These are phyloP conservation scores for Eurytemora carolleeae DNA, from an alignment of 1,140 invertebrate genomes.

Conservation along the genomic window DNA sequence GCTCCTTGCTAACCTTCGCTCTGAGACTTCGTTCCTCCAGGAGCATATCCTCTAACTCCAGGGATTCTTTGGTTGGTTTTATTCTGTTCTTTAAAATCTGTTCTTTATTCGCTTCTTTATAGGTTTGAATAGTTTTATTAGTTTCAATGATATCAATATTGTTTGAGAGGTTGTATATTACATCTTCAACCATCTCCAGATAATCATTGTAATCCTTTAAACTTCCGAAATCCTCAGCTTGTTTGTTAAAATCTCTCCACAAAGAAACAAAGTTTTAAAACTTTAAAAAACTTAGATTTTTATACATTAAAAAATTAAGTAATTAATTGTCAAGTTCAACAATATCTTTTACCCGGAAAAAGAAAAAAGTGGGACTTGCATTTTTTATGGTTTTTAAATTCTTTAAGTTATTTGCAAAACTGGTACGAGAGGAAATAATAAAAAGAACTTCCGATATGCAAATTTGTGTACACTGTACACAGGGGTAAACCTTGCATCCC, in stretches of 20 bases:
- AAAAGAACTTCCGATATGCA: no score
- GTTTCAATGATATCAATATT: slow-evolving; percentile 73
- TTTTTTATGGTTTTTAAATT: no score
- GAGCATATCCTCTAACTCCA: slow-evolving; percentile 23
- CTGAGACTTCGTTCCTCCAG: slow-evolving; percentile 31
- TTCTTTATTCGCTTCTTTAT: slow-evolving; percentile 81
- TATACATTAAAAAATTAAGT: no score
- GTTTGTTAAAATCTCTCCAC: slow-evolving; percentile 65
- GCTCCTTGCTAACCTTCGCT: neutral
- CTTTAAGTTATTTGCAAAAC: no score
- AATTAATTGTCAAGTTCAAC: no score
- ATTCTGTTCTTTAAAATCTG: slow-evolving; percentile 54
- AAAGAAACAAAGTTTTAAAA: neutral
- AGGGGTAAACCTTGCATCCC: no score
- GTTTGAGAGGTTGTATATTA: slow-evolving; percentile 77
- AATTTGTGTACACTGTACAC: no score
- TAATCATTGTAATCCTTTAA: slow-evolving; percentile 78
- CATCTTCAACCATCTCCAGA: slow-evolving; percentile 65
- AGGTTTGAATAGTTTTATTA: slow-evolving; percentile 75
- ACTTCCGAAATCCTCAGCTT: slow-evolving; percentile 63
- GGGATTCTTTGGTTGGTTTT: neutral
- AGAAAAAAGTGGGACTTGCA: no score
- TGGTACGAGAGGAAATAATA: no score
- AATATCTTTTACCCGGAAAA: no score
- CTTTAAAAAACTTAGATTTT: no score